Base-by-base conservation (phyloP, 2,797 vertebrate species). In the Clarias fuscus region DNA sequence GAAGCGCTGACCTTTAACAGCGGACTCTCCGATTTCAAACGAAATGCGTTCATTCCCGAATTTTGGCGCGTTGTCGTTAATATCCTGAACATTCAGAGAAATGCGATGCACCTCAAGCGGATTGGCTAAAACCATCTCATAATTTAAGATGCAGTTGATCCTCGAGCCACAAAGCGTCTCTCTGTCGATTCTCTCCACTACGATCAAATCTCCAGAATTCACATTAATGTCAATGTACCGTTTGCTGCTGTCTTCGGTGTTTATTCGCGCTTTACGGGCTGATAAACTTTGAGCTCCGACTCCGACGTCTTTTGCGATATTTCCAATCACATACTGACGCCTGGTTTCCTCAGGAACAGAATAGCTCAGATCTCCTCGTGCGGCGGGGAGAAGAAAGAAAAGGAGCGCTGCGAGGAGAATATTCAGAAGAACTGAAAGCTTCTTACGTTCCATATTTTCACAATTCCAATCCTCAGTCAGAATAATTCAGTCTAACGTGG, bases 161-260 rank as follows among this genome's bases (percentile, higher is more conserved):
- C 22, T 84, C 1, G 77, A 78, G 0, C 88, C 87, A 62, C 91
- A 92, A 11, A 91, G 78, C 61, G 89, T 64, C 72, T 92, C 91
- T 30, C 91, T 72, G 82, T 92, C 89, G 8, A 91, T 90, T 43
- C 82, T 87, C 13, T 90, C 90, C 20, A 83, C 64, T 4, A 89
- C 79, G 72, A 87, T 83, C 83, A 95, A 86, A 64, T 94, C 91
- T 37, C 93, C 93, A 5, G 87, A 92, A 2, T 53, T 90, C 53
- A 91, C 33, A 90, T 93, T 93, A 56, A 95, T 90, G 4, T 92
- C 88, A 86, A 90, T 93, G 48, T 91, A 92, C 1, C 85, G 56
- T 1, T 90, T 91, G 67, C 59, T 70, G 40, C 90, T 65, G 22
- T n/a, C 62, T 22, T 65, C 62, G 4, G 62, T 65, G 40, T 40